Base-by-base conservation (phyloP, 2,797 vertebrate genomes). In the Lophotriccus pileatus region DNA sequence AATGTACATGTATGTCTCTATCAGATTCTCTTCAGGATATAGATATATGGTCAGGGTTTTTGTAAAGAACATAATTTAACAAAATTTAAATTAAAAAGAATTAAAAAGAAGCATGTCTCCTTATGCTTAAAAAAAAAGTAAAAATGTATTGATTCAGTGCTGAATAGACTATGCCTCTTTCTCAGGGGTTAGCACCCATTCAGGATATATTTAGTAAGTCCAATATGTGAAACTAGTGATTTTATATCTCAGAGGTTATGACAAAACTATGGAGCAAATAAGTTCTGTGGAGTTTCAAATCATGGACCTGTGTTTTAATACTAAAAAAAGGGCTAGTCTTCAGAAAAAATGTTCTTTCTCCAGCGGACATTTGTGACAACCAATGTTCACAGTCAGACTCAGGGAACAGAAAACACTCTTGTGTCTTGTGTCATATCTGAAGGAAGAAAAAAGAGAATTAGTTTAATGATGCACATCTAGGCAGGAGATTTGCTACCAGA, bases 1-100 rank as follows among this genome's bases (percentile, higher is more conserved):
- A 59, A 25, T 22, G 2, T 28, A 5, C 11, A 1, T n/a, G 8
- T 47, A 28, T 25, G 4, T 28, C 5, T 52, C 4, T 68, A 4
- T 36, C 25, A 62, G 17, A 37, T 49, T 78, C 25, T 63, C 19
- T 50, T 74, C 36, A 25, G 17, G 6, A 49, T 49, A 15, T 49
- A 41, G 5, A 4, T 30, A 41, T n/a, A 27, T 43, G 2, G 3
- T 83, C n/a, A 70, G 12, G 32, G 32, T 47, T 34, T 60, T 53
- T 46, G 7, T 21, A 69, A 60, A 69, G 12, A 46, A 41, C 22
- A 41, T 50, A 47, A 2, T 64, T 50, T 34, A 43, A 44, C 4
- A 41, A 67, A 36, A 9, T 49, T 49, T 49, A 49, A 49, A 49
- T 49, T 58, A 30, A 50, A 30, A 67, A 52, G 5, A 69, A 52